Conservation (phyloP, 1,140 invertebrate species). For the Ruditapes philippinarum region DNA sequence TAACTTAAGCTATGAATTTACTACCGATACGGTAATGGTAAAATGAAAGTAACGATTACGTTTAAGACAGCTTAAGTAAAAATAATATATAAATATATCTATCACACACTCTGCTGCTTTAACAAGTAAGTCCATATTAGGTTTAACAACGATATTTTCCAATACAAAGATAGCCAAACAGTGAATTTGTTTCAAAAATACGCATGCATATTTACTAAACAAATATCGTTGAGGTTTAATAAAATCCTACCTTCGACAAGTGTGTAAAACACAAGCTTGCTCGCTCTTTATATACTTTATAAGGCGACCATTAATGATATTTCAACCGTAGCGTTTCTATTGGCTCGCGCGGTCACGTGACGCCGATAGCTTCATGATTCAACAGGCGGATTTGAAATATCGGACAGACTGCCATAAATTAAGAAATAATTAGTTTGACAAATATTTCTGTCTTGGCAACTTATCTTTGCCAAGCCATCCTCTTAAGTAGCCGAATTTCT, state of each 20-base stretch:
- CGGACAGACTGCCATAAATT: constrained; percentile 60
- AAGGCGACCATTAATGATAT: constrained; percentile 29
- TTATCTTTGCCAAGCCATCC: constrained; percentile 41
- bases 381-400: constrained; percentile 51
- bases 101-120: background rate
- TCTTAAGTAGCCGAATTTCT: constrained; percentile 19
- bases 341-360: constrained; percentile 42
- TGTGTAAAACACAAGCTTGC: constrained; percentile 19
- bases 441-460: constrained; percentile 56
- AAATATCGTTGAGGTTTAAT: background rate
- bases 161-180: background rate
- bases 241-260: constrained; percentile 48
- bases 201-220: constrained; percentile 2
- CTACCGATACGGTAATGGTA: constrained; percentile 12
- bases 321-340: constrained; percentile 21
- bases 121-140: constrained; percentile 25
- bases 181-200: background rate
- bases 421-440: constrained; percentile 52
- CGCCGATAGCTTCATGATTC: constrained; percentile 48
- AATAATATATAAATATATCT: background rate
- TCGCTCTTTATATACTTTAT: constrained; percentile 40
- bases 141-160: background rate
- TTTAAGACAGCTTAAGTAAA: background rate
- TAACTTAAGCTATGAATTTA: constrained; percentile 3
- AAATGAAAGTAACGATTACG: constrained; percentile 36